Evolutionary conservation across 2,113 vertebrate species (phyloP).

Genomic region (Cryptotis parvus): DNA sequence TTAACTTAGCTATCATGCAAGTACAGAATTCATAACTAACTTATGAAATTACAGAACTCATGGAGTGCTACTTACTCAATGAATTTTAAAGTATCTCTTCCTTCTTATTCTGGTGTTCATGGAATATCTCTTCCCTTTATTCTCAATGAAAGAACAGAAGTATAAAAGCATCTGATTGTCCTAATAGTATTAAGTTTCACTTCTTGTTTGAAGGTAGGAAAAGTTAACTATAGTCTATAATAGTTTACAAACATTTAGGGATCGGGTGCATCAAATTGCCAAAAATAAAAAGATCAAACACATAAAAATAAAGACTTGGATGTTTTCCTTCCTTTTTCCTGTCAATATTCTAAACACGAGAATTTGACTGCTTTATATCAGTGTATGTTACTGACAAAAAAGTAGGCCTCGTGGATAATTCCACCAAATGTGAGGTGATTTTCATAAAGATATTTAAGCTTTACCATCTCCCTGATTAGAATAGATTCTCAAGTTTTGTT

Average conservation of each 20-base stretch:
- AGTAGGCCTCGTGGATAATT: background rate
- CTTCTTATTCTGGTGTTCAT: background rate
- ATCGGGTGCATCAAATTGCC: background rate
- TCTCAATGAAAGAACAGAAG: slow-evolving; percentile 1
- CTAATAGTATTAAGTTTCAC: background rate
- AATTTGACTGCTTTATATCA: background rate
- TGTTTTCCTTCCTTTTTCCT: background rate
- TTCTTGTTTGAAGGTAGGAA: background rate
- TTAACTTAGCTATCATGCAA: background rate
- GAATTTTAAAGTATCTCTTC: background rate
- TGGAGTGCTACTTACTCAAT: background rate
- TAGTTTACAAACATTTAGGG: slow-evolving; percentile 30
- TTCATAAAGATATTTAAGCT: background rate
- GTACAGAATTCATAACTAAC: background rate
- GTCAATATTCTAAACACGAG: background rate
- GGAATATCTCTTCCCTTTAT: background rate
- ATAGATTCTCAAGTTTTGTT: slow-evolving; percentile 10
- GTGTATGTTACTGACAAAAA: background rate
- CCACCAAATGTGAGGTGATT: background rate
- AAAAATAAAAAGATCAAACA: background rate
- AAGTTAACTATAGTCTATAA: background rate
- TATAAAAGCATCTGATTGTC: background rate
- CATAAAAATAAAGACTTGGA: background rate
- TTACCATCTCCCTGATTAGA: background rate
- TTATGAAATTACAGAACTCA: background rate